These are phyloP conservation scores for Oplegnathus fasciatus DNA, from an alignment of 2,113 vertebrate species.

Conservation along the genomic window DNA sequence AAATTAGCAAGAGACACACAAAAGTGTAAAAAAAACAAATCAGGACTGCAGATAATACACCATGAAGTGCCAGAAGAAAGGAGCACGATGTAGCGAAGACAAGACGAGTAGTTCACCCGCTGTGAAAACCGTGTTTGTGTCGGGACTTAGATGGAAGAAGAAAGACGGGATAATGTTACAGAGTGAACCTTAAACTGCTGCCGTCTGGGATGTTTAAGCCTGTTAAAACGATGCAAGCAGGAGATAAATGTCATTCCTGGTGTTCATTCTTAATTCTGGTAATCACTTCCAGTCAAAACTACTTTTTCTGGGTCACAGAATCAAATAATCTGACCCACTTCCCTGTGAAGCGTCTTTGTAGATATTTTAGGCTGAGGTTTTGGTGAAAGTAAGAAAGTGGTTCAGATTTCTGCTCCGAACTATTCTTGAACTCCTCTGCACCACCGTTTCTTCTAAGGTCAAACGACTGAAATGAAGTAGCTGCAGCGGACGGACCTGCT, in stretches of 20 bases:
- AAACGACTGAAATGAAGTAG: not conserved
- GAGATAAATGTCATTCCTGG: not conserved
- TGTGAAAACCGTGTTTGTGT: slow-evolving; percentile 25
- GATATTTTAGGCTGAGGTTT: not conserved
- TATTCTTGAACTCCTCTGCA: slow-evolving; percentile 4
- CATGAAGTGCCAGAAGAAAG: not conserved
- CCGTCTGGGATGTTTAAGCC: slow-evolving; percentile 5
- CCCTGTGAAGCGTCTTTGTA: not conserved
- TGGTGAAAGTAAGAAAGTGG: not conserved
- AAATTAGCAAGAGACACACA: slow-evolving; percentile 52
- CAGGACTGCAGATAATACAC: slow-evolving; percentile 13
- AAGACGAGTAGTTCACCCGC: not conserved
- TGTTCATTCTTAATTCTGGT: not conserved
- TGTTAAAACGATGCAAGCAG: not conserved
- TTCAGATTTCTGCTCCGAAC: slow-evolving; percentile 4
- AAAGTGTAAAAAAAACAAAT: slow-evolving; percentile 4
- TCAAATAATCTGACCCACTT: not conserved
- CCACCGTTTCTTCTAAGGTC: not conserved
- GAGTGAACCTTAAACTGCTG: slow-evolving; percentile 4
- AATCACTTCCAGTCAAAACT: not conserved
- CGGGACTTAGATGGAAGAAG: not conserved
- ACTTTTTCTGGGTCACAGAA: not conserved
- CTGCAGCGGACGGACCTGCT: not conserved
- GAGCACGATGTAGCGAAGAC: not conserved
- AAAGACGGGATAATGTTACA: not conserved